phyloP scores from a whole-genome alignment of 1,140 invertebrate species.

The Drosophila micromelanica region DNA sequence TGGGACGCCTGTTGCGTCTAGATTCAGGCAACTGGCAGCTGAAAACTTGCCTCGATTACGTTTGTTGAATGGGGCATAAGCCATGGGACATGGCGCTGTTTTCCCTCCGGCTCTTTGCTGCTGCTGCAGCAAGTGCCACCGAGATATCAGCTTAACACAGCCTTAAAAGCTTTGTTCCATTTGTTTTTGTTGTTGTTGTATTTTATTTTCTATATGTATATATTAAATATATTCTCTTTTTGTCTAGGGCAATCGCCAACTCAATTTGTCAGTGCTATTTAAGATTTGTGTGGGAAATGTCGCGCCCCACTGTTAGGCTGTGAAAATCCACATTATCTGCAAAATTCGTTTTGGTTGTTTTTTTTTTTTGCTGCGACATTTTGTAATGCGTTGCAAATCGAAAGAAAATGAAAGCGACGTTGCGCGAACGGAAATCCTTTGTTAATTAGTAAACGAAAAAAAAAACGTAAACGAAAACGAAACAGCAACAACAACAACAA shows the following conservation, averaged over 20 bases:
- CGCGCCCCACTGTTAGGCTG: slow-evolving; percentile 29
- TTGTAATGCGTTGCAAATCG: slow-evolving; percentile 77
- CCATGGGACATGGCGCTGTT: neutral
- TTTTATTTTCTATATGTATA: neutral
- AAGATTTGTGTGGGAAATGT: slow-evolving; percentile 22
- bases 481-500: slow-evolving; percentile 23
- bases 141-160: slow-evolving; percentile 64
- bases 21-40: neutral
- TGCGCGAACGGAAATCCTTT: slow-evolving; percentile 73
- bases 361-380: slow-evolving; percentile 67
- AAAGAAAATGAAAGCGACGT: slow-evolving; percentile 62
- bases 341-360: slow-evolving; percentile 19
- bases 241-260: slow-evolving; percentile 61
- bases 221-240: slow-evolving; percentile 2
- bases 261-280: slow-evolving; percentile 76
- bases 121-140: slow-evolving; percentile 4
- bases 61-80: neutral
- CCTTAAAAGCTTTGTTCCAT: slow-evolving; percentile 72
- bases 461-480: neutral
- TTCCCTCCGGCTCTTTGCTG: neutral
- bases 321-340: slow-evolving; percentile 71
- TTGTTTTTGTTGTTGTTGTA: slow-evolving; percentile 4
- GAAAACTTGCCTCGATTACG: no score
- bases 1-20: slow-evolving; percentile 1
- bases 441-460: slow-evolving; percentile 64